phyloP scores from a whole-genome alignment of 1,140 invertebrate genomes.

The Lucilia sericata region DNA sequence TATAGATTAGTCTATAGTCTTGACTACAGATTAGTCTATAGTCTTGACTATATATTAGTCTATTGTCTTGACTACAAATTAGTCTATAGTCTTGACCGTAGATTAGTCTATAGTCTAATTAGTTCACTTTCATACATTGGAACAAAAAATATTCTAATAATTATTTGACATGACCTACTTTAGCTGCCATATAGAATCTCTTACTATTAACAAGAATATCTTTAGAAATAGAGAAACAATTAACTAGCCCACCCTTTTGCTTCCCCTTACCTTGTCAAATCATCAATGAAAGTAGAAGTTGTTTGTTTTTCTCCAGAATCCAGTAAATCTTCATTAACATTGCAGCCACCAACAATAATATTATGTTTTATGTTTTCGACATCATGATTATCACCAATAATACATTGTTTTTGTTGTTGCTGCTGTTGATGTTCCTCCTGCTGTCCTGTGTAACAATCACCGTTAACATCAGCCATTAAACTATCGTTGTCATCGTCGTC shows the following conservation, averaged over 20 bases:
- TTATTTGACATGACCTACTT: too few relatives aligned
- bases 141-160: too few relatives aligned
- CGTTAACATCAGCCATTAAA: constrained; percentile 5
- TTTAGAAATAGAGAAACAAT: background rate
- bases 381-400: background rate
- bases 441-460: background rate
- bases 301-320: background rate
- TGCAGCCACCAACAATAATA: background rate
- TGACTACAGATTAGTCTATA: too few relatives aligned
- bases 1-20: too few relatives aligned
- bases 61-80: too few relatives aligned
- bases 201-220: background rate
- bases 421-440: background rate
- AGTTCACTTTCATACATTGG: too few relatives aligned
- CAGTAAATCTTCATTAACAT: background rate
- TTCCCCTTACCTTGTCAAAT: background rate
- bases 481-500: background rate
- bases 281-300: background rate
- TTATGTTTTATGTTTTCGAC: background rate
- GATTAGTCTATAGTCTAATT: too few relatives aligned
- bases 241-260: too few relatives aligned
- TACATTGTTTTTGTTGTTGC: background rate
- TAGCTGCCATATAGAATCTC: too few relatives aligned
- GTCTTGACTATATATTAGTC: too few relatives aligned
- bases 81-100: too few relatives aligned